phyloP scores from a whole-genome alignment of 2,797 vertebrate genomes.

The Sebastes kiyomatsui region DNA sequence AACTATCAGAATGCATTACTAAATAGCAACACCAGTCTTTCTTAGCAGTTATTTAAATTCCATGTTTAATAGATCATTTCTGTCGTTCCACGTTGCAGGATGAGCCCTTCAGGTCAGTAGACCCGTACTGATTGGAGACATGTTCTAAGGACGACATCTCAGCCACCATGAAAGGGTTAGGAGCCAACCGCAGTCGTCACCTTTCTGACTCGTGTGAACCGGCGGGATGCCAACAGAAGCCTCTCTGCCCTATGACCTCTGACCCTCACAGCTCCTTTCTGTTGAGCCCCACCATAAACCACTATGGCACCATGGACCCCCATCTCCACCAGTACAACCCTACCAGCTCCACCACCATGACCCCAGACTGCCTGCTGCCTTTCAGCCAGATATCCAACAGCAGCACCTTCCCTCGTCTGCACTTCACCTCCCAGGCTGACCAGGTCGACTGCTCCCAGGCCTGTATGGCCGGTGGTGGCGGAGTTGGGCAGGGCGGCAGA shows the following conservation, averaged over 20 bases:
- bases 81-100: slow-evolving; percentile 64
- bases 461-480: slow-evolving; percentile 76
- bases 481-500: slow-evolving; percentile 85
- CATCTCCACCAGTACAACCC: slow-evolving; percentile 83
- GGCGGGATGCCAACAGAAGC: slow-evolving; percentile 89
- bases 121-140: slow-evolving; percentile 63
- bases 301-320: slow-evolving; percentile 91
- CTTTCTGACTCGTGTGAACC: slow-evolving; percentile 95
- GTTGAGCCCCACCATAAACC: slow-evolving; percentile 89
- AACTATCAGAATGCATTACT: not conserved
- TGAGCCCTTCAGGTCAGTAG: slow-evolving; percentile 67
- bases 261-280: slow-evolving; percentile 91
- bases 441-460: slow-evolving; percentile 73
- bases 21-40: not conserved
- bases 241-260: slow-evolving; percentile 85
- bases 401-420: slow-evolving; percentile 96
- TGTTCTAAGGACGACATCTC: slow-evolving; percentile 79
- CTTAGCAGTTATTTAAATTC: not conserved
- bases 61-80: not conserved
- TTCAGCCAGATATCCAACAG: slow-evolving; percentile 94
- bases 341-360: slow-evolving; percentile 81
- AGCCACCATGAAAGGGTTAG: slow-evolving; percentile 95
- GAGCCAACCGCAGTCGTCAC: slow-evolving; percentile 94
- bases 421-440: slow-evolving; percentile 92
- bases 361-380: slow-evolving; percentile 91